Base-by-base conservation (phyloP, 1,140 invertebrate species). In the Hyposmocoma kahamanoa region DNA sequence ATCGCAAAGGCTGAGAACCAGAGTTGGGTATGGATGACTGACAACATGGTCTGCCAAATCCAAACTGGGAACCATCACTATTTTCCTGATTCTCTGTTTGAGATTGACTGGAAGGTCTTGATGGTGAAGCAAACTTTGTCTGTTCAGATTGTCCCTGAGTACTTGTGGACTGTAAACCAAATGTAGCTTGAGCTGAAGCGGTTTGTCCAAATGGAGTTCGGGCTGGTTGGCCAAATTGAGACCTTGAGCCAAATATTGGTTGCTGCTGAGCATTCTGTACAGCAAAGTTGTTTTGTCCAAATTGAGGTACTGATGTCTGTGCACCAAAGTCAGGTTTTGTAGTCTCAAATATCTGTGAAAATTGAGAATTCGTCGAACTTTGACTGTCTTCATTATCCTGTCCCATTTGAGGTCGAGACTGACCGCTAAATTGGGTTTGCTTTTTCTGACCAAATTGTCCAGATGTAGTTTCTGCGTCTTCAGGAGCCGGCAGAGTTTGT, bases 401-500 rank as follows among this genome's bases (percentile, higher is more conserved):
- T n/a, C 26, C 17, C 6, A 21, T 18, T 22, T 47, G 32, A 39
- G 46, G 18, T 13, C 30, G 24, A 34, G 50, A 51, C 18, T 53
- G 50, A 26, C 22, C 10, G 1, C 20, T 36, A 19, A 21, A 5
- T 10, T 39, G 22, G 13, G 36, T 17, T 3, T 36, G 13, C 11
- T 2, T 36, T 2, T 8, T 36, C 32, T 36, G 32, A 15, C 5
- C 32, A 32, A 30, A 13, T 13, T 45, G 43, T 26, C 22, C 42
- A n/a, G 52, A 50, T 8, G 21, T 15, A 19, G 24, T 18, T 19
- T 47, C 36, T 11, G 53, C 50, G 17, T 28, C 32, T n/a, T 39
- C 19, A 13, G 56, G 38, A n/a, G 47, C 32, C 11, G 64, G 42
- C 11, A 70, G 41, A n/a, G 53, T 17, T 36, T 60, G 45, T 19